Evolutionary conservation across 2,797 vertebrate genomes (phyloP).

Genomic region (Amblyopsis hoosieri): DNA sequence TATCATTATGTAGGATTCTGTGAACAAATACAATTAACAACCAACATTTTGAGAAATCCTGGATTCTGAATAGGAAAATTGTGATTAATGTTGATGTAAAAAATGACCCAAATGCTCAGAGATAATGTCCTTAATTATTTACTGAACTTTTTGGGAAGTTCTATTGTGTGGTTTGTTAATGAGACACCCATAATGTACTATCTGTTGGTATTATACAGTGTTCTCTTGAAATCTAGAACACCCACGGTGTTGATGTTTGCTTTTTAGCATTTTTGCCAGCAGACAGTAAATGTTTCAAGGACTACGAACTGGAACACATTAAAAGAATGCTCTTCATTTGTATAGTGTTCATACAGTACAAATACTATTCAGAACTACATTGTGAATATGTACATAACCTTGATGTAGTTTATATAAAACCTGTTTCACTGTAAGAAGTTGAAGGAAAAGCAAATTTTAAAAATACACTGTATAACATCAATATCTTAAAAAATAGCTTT

Average conservation of each 20-base stretch:
- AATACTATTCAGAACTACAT: conserved; percentile 29
- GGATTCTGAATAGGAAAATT: conserved; percentile 44
- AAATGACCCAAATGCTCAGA: background rate
- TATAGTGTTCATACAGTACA: conserved; percentile 20
- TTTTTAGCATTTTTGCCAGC: conserved; percentile 24
- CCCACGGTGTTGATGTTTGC: conserved; percentile 8
- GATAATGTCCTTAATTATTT: too few species aligned
- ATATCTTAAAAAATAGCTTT: conserved; percentile 64
- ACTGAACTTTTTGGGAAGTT: too few species aligned
- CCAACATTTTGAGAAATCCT: conserved; percentile 11
- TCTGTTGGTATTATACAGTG: conserved; percentile 9
- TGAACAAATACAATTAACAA: background rate
- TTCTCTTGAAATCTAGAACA: conserved; percentile 27
- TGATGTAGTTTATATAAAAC: conserved; percentile 32
- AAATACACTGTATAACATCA: conserved; percentile 45
- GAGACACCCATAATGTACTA: too few species aligned
- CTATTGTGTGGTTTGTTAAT: too few species aligned
- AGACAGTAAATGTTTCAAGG: conserved; percentile 29
- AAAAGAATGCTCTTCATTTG: conserved; percentile 11
- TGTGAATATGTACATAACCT: conserved; percentile 20
- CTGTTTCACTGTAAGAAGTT: conserved; percentile 22
- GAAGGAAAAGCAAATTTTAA: conserved; percentile 9
- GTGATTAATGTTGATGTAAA: conserved; percentile 24
- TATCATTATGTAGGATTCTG: background rate
- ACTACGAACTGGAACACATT: conserved; percentile 33